phyloP scores from a whole-genome alignment of 2,888 invertebrate species.

The Boloria euphrosyne region DNA sequence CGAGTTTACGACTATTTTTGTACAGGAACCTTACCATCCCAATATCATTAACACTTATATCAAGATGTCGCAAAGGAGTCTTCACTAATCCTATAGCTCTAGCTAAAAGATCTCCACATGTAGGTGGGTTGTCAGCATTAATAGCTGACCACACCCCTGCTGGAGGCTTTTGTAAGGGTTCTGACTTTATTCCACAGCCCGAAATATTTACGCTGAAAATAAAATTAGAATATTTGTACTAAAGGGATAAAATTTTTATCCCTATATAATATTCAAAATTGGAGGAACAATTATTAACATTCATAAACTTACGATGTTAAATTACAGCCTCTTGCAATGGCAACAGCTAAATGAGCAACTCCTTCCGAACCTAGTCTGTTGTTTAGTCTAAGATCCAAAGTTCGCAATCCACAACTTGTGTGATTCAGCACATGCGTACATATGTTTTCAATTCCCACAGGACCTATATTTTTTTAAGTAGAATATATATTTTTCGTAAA shows the following conservation, averaged over 20 bases:
- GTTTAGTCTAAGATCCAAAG: slow-evolving; percentile 71
- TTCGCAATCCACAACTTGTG: slow-evolving; percentile 63
- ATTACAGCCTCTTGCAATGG: slow-evolving; percentile 76
- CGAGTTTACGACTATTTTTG: neutral
- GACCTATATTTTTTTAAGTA: slow-evolving; percentile 51
- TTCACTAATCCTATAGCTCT: slow-evolving; percentile 76
- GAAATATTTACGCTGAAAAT: slow-evolving; percentile 69
- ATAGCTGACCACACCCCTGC: slow-evolving; percentile 77
- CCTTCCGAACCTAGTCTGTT: slow-evolving; percentile 73
- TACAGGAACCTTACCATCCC: slow-evolving; percentile 57
- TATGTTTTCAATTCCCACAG: slow-evolving; percentile 67
- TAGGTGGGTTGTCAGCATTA: slow-evolving; percentile 72
- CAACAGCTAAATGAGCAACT: slow-evolving; percentile 70
- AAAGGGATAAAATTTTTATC: no score
- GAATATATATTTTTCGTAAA: no score
- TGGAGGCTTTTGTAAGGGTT: slow-evolving; percentile 65
- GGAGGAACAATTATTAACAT: neutral
- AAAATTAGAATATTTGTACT: neutral
- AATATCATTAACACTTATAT: slow-evolving; percentile 76
- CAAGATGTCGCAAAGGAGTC: slow-evolving; percentile 72
- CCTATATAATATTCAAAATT: no score
- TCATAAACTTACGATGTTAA: slow-evolving; percentile 61
- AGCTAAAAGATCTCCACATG: slow-evolving; percentile 75
- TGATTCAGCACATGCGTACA: slow-evolving; percentile 71
- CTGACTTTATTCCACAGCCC: slow-evolving; percentile 73